phyloP scores from a whole-genome alignment of 2,113 vertebrate species.

The Pteruthius melanotis region DNA sequence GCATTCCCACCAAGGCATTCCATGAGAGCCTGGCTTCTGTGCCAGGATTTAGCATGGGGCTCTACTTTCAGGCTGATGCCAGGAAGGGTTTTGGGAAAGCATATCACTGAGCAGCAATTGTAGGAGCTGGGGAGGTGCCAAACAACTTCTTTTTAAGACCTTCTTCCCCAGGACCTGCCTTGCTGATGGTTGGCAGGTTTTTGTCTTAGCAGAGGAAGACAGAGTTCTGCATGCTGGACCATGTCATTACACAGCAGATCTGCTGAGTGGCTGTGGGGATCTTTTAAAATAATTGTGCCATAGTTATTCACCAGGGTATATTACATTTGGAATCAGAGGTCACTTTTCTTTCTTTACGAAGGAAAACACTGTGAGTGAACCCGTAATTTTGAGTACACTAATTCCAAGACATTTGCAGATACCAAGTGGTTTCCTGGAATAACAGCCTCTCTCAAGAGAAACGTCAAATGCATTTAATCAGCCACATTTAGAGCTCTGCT shows the following conservation, averaged over 20 bases:
- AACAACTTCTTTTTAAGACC: not conserved
- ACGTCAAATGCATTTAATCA: constrained; percentile 59
- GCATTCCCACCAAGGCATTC: not conserved
- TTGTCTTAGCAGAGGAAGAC: not conserved
- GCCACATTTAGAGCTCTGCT: constrained; percentile 47
- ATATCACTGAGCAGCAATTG: not conserved
- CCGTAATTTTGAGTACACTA: not conserved
- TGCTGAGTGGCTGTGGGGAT: not conserved
- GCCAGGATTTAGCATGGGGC: not conserved
- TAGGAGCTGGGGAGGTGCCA: not conserved
- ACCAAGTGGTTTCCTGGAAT: constrained; percentile 44
- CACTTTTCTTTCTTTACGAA: not conserved
- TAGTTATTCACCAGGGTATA: not conserved
- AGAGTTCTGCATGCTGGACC: not conserved
- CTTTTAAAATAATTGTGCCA: not conserved
- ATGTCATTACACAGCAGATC: not conserved
- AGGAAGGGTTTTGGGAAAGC: not conserved
- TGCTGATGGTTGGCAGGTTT: not conserved
- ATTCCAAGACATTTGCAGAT: constrained; percentile 41
- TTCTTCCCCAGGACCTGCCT: not conserved
- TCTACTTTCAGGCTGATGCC: not conserved
- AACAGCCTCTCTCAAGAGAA: constrained; percentile 49
- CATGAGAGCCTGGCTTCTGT: not conserved
- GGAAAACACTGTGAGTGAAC: not conserved
- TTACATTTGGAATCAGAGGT: not conserved